Evolutionary conservation across 2,797 vertebrate species (phyloP).

Genomic region (Alcedo atthis): DNA sequence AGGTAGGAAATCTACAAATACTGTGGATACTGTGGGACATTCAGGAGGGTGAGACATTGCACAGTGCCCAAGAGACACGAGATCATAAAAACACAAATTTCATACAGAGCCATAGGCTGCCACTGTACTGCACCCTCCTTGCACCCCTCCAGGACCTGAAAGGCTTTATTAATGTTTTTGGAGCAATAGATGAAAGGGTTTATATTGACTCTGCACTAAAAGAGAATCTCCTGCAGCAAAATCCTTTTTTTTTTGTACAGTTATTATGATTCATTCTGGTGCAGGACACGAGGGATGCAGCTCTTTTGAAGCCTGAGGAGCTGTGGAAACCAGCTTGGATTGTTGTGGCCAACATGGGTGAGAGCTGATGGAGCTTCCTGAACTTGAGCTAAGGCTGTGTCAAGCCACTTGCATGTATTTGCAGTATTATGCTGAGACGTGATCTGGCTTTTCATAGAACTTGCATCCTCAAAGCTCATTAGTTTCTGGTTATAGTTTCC

Average conservation of each 20-base stretch:
- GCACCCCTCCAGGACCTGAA: neutral
- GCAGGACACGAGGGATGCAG: neutral
- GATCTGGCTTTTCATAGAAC: neutral
- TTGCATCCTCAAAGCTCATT: neutral
- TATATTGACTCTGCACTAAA: neutral
- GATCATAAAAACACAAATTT: neutral
- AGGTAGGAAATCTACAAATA: neutral
- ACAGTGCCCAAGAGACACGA: neutral
- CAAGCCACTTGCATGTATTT: neutral
- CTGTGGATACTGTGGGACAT: neutral
- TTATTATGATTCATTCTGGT: neutral
- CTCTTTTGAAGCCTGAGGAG: neutral
- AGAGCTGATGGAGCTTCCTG: neutral
- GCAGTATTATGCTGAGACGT: neutral
- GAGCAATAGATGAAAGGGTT: neutral
- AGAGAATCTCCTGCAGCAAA: neutral
- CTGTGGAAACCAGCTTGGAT: neutral
- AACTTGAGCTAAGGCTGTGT: neutral
- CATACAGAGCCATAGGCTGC: neutral
- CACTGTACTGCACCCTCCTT: neutral
- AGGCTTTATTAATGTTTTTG: neutral
- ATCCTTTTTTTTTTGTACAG: neutral
- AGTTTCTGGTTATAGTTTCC: neutral
- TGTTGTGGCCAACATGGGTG: neutral
- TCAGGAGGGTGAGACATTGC: neutral